Conservation (phyloP, 2,797 vertebrate species). For the Spinibarbus caldwelli region DNA sequence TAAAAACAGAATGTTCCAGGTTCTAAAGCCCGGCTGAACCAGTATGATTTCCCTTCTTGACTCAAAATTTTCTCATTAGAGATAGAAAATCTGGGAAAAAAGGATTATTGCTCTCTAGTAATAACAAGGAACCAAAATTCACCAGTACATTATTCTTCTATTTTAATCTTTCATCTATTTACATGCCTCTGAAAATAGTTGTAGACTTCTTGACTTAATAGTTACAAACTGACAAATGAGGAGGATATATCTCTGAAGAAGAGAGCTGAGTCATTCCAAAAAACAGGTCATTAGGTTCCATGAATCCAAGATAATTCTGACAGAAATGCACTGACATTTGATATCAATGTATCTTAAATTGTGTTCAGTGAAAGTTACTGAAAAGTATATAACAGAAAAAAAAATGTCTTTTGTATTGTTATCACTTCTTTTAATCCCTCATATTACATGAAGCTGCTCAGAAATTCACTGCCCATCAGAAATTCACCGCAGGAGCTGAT, state of each 20-base stretch:
- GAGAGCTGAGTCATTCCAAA: neutral
- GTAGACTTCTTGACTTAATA: neutral
- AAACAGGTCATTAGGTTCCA: neutral
- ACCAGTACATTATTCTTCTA: neutral
- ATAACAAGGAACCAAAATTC: neutral
- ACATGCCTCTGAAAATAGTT: neutral
- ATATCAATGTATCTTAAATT: neutral
- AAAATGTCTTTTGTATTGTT: neutral
- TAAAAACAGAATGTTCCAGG: conserved; percentile 1
- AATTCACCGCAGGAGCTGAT: conserved; percentile 20
- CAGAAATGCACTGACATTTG: neutral
- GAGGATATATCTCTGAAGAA: conserved; percentile 4
- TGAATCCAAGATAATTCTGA: conserved; percentile 6
- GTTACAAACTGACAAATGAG: neutral
- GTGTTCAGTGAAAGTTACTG: neutral
- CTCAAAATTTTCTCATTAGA: neutral
- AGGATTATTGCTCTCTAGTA: neutral
- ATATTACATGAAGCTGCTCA: neutral
- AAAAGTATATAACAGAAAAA: neutral
- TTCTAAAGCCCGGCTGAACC: neutral
- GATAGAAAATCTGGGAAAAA: too few relatives aligned
- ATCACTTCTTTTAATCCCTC: neutral
- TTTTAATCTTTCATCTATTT: neutral
- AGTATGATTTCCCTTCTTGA: neutral
- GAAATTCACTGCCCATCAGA: neutral